Conservation (phyloP, 2,113 vertebrate genomes). For the Lepisosteus oculatus region DNA sequence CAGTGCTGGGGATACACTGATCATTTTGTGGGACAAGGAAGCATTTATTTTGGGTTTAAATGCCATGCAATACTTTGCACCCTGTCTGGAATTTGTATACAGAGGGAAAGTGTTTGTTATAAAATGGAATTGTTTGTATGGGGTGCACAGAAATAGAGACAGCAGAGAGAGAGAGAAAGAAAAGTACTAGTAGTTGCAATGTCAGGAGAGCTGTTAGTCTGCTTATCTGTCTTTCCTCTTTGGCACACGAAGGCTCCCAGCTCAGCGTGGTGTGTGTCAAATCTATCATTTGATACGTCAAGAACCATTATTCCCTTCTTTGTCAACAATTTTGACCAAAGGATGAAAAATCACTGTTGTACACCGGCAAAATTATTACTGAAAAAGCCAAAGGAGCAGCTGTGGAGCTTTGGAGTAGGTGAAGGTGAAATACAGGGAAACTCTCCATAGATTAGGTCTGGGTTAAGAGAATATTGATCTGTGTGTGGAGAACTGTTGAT, state of each 20-base stretch:
- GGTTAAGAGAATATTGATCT: slow-evolving; percentile 98
- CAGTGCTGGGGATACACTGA: slow-evolving; percentile 61
- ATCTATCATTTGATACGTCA: slow-evolving; percentile 83
- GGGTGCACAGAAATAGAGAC: too few relatives aligned
- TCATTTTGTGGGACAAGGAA: slow-evolving; percentile 65
- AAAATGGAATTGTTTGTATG: too few relatives aligned
- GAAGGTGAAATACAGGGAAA: slow-evolving; percentile 86
- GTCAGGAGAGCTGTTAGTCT: slow-evolving; percentile 79
- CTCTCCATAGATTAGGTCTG: slow-evolving; percentile 86
- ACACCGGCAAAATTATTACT: slow-evolving; percentile 82
- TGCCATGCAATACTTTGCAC: slow-evolving; percentile 42
- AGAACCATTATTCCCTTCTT: slow-evolving; percentile 86
- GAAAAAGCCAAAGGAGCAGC: slow-evolving; percentile 57
- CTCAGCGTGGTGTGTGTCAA: slow-evolving; percentile 74
- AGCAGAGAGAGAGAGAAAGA: neutral
- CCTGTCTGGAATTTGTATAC: slow-evolving; percentile 31
- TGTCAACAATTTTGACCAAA: slow-evolving; percentile 88
- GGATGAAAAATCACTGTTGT: slow-evolving; percentile 89
- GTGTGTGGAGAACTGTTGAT: slow-evolving; percentile 97
- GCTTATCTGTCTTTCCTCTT: slow-evolving; percentile 81
- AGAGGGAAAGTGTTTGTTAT: too few relatives aligned
- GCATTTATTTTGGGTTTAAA: slow-evolving; percentile 55
- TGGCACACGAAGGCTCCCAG: slow-evolving; percentile 65
- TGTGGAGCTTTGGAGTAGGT: slow-evolving; percentile 53
- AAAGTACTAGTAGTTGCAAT: slow-evolving; percentile 48